Evolutionary conservation across 2,888 invertebrate genomes (phyloP), one percentile per base, ranked within the genome.

Genomic region (Campoplex nolae): DNA sequence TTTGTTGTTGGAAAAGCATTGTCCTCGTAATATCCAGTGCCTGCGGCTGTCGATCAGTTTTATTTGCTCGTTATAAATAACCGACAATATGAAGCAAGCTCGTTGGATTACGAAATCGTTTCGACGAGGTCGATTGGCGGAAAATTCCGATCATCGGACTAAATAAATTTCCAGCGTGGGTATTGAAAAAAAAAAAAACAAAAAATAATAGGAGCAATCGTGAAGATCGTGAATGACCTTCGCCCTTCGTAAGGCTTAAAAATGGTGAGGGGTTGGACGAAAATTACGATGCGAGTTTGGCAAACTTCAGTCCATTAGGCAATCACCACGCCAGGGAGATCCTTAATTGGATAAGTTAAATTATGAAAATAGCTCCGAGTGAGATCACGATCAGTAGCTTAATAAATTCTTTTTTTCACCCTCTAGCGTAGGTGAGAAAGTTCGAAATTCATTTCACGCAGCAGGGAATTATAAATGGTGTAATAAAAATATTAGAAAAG

Each of bases 251-350:
- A 35, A 67, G 18, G 38, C 38, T 51, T 23, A 23, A 78, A 68
- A 51, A 78, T 38, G 38, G 67, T 23, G 51, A 54, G 51, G 67
- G n/a, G 51, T 28, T 58, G 51, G 16, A 51, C 35, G 56, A 35
- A 45, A 75, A 51, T 48, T 32, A 48, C 48, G 71, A 45, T 70
- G 28, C 23, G 71, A 71, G 71, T 51, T 71, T 71, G 71, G 71
- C 48, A 8, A 71, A 71, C 32, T 71, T 74, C 75, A 80, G 83
- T 86, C 85, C 87, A 89, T 88, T 87, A 88, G 84, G 88, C 84
- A 86, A 88, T 87, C 84, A 78, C 84, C 62, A 28, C 38, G 71
- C 32, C 23, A 48, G 48, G 51, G 71, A 71, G 71, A 48, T 51
- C 32, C 51, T 71, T 45, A 58, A 75, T 75, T 42, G 28, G 28